phyloP scores from a whole-genome alignment of 1,140 invertebrate species.

The Cherax destructor region DNA sequence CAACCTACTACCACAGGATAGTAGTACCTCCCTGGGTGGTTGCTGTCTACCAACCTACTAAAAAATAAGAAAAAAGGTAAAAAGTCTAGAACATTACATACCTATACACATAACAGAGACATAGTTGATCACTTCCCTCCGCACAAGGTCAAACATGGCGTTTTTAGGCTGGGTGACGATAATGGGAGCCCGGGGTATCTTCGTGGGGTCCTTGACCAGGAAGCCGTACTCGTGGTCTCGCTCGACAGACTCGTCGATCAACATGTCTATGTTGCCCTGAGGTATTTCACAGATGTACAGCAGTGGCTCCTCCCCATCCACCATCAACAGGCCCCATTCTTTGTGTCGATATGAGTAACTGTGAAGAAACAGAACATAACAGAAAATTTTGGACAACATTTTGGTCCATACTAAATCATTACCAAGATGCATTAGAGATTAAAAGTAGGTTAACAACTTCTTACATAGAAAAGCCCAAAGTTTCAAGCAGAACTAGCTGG shows the following conservation, averaged over 20 bases:
- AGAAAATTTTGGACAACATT: no score
- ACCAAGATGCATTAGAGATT: no score
- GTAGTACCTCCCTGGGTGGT: no score
- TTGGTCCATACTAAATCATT: no score
- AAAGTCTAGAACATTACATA: conserved; percentile 19
- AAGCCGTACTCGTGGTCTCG: conserved; percentile 90
- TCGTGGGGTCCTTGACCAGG: conserved; percentile 83
- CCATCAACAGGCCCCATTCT: conserved; percentile 89
- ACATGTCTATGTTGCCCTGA: conserved; percentile 77
- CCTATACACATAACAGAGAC: conserved; percentile 81
- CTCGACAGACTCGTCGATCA: conserved; percentile 82
- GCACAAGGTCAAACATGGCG: conserved; percentile 89
- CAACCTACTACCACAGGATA: no score
- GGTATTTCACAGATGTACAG: conserved; percentile 93
- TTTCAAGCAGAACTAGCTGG: no score
- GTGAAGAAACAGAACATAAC: conserved; percentile 19
- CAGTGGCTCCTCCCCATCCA: conserved; percentile 84
- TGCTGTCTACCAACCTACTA: no score
- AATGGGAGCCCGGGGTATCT: conserved; percentile 89
- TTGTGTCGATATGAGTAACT: conserved; percentile 76
- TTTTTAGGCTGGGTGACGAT: conserved; percentile 90
- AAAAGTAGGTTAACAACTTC: no score
- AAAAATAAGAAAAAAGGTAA: no score
- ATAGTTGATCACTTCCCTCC: conserved; percentile 83
- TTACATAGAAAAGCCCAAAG: no score